Evolutionary conservation across 2,113 vertebrate genomes (phyloP), one percentile per base, ranked within the genome.

Genomic region (Bungarus multicinctus): DNA sequence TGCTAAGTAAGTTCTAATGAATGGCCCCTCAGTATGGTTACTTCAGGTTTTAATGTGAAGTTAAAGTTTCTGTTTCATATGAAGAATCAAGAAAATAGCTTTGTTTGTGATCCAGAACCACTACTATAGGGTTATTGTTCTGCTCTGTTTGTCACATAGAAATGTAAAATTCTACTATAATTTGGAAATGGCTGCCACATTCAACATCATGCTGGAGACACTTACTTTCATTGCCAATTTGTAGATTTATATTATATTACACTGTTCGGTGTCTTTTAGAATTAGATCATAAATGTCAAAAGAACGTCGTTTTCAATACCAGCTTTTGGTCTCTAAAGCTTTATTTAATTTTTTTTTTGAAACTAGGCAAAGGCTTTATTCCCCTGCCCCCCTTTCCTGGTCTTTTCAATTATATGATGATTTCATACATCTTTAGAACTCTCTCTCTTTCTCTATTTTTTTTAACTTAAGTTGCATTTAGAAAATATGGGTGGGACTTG

Each of bases 1-100:
- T 2, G 95, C 98, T 93, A 99, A 97, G 99, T 99, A 98, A 97
- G 97, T 96, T 92, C 45, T 27, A 6, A 20, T 58, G 53, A 85
- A 85, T 58, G 69, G 18, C 14, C 1, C 11, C n/a, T 64, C 12
- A 43, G 39, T 25, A 47, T 89, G 10, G 39, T 64, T 74, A 54
- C 25, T 25, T 20, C 7, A 5, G 5, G 2, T 60, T 43, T 39
- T 45, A n/a, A 43, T 16, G 34, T 90, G 69, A 57, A 34, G 27
- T 87, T 81, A 52, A 53, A 43, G 16, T n/a, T 25, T 14, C 1
- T 52, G n/a, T n/a, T 8, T 54, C 23, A 22, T 45, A 85, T 85
- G 64, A 45, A 91, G 34, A 22, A 85, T 52, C 54, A 91, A 57
- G 87, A 47, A 34, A 53, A 18, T 7, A 6, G 1, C 14, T 45